phyloP scores from a whole-genome alignment of 2,888 invertebrate species.

The Galeruca laticollis region DNA sequence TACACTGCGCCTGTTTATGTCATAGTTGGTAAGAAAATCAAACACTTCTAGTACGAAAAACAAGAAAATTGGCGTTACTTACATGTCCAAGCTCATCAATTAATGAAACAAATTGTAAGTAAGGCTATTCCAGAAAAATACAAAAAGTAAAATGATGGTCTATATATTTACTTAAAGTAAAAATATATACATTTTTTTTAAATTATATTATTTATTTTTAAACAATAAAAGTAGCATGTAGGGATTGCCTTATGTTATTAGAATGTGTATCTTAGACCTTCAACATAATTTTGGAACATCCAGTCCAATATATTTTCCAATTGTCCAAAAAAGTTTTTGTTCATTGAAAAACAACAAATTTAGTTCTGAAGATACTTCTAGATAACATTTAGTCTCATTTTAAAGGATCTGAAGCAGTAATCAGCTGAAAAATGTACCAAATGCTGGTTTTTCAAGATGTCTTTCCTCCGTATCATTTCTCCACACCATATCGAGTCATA shows the following conservation, averaged over 20 bases:
- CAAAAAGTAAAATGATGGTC: conserved; percentile 5
- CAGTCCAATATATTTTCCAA: background rate
- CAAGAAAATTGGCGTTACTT: background rate
- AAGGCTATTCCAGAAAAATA: background rate
- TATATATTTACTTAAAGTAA: conserved; percentile 1
- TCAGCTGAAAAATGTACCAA: too few relatives aligned
- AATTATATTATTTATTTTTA: conserved; percentile 43
- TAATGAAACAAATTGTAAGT: background rate
- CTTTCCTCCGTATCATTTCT: too few relatives aligned
- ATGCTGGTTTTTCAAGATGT: too few relatives aligned
- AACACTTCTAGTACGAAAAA: too few relatives aligned
- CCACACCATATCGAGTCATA: too few relatives aligned
- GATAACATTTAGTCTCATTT: too few relatives aligned
- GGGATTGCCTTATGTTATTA: conserved; percentile 42
- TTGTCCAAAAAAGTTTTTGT: too few relatives aligned
- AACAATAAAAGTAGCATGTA: conserved; percentile 21
- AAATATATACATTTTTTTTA: conserved; percentile 40
- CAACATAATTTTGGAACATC: background rate
- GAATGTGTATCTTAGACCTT: background rate
- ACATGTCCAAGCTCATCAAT: background rate
- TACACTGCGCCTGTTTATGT: too few relatives aligned
- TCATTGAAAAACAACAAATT: too few relatives aligned
- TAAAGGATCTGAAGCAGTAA: too few relatives aligned
- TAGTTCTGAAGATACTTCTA: too few relatives aligned
- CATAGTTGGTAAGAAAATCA: too few relatives aligned